Conservation (phyloP, 2,888 invertebrate species). For the Ectemnius continuus region DNA sequence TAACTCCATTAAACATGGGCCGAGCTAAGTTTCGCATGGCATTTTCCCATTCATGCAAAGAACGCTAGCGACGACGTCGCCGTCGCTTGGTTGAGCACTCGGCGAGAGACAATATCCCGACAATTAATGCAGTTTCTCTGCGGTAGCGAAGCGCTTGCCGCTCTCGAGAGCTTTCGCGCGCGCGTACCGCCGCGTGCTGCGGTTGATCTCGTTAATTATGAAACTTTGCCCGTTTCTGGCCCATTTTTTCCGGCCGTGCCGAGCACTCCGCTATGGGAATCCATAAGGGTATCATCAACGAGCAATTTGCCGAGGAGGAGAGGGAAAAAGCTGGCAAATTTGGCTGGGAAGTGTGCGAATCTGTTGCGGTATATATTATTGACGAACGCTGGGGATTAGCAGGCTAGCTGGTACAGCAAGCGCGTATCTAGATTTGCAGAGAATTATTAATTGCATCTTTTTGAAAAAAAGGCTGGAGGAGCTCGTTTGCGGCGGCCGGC, state of each 20-base stretch:
- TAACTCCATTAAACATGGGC: constrained; percentile 55
- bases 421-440: neutral
- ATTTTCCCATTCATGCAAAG: constrained; percentile 47
- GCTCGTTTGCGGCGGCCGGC: neutral
- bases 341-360: too few relatives aligned
- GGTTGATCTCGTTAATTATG: constrained; percentile 4
- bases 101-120: constrained; percentile 46
- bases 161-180: constrained; percentile 42
- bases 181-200: neutral
- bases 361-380: neutral
- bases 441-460: constrained; percentile 3
- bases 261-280: neutral
- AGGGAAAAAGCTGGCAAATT: too few relatives aligned
- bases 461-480: neutral
- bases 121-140: constrained; percentile 54
- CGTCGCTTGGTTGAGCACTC: constrained; percentile 23
- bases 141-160: constrained; percentile 24
- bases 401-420: neutral
- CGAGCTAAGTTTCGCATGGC: constrained; percentile 49
- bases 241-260: neutral
- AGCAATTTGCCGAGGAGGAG: neutral
- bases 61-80: constrained; percentile 22
- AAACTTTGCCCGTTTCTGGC: neutral
- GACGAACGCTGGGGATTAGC: neutral
- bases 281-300: neutral